phyloP scores from a whole-genome alignment of 23 tunicate genomes.

The Aplidium turbinatum region DNA sequence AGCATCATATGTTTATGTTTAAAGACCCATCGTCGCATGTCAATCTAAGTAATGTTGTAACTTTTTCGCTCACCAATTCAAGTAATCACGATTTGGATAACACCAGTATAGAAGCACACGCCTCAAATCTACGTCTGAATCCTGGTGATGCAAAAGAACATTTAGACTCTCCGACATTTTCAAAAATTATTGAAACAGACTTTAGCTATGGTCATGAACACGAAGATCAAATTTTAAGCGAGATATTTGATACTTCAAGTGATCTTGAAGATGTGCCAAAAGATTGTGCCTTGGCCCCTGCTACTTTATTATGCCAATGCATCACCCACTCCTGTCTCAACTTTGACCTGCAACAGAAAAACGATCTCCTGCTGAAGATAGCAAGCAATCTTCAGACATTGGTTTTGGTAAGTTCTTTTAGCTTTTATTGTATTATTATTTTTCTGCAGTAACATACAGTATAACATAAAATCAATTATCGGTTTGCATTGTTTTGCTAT shows the following conservation, averaged over 20 bases:
- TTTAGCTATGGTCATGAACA: constrained; percentile 37
- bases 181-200: constrained; percentile 19
- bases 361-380: constrained; percentile 55
- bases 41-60: constrained; percentile 30
- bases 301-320: constrained; percentile 62
- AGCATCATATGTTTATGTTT: constrained; percentile 67
- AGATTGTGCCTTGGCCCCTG: constrained; percentile 48
- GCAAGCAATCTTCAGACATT: constrained; percentile 75
- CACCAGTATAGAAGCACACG: constrained; percentile 5
- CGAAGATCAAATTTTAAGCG: constrained; percentile 51
- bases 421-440: neutral
- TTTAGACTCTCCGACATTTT: neutral
- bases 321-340: constrained; percentile 75
- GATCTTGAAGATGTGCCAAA: constrained; percentile 23
- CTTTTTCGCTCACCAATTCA: constrained; percentile 8
- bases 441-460: neutral
- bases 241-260: constrained; percentile 36
- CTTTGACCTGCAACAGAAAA: constrained; percentile 43
- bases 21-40: constrained; percentile 80
- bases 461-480: neutral
- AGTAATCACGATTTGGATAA: constrained; percentile 8
- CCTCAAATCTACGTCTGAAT: constrained; percentile 1
- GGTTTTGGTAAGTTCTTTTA: constrained; percentile 58
- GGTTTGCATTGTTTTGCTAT: neutral
- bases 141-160: neutral